Evolutionary conservation across 2,797 vertebrate genomes (phyloP), one percentile per base, ranked within the genome.

Genomic region (Acanthopagrus latus): DNA sequence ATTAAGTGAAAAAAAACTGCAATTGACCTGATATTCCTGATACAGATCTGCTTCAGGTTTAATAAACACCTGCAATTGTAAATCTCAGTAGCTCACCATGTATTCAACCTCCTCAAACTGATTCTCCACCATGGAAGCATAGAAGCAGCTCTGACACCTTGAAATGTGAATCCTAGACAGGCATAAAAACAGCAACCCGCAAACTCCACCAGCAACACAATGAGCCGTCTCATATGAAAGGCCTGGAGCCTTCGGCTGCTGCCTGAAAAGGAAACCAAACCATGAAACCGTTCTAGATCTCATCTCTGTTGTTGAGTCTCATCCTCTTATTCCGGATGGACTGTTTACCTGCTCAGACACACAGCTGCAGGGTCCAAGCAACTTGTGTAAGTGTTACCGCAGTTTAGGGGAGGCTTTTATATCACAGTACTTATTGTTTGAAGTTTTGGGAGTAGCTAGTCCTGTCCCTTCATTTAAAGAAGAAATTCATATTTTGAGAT

Each of bases 291-390:
- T n/a, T 48, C 66, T 65, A 5, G 2, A 20, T 58, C 17, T 47
- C 56, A 10, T 16, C 8, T 43, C 47, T 20, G 41, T 18, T 20
- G 43, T 7, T 0, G 3, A 44, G 43, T 47, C 56, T 59, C 2
- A 5, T 41, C 47, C 48, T 54, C 68, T 38, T 7, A 0, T 20
- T 43, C 64, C 58, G 21, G 44, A 44, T 58, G 33, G 9, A 4
- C 59, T 64, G 65, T 25, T 56, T 43, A 62, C 33, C 58, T 44
- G 58, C 21, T 51, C 57, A 46, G n/a, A 23, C 64, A 66, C 18
- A 67, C n/a, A 27, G 52, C 75, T 50, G 43, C 44, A 38, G 74
- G 64, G 7, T 44, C 18, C 54, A 23, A 5, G 41, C 67, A 20
- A 3, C 48, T 27, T 63, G 41, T 74, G 57, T 25, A 21, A 56